Base-by-base conservation (phyloP, 2,113 vertebrate genomes). In the Cygnus atratus region DNA sequence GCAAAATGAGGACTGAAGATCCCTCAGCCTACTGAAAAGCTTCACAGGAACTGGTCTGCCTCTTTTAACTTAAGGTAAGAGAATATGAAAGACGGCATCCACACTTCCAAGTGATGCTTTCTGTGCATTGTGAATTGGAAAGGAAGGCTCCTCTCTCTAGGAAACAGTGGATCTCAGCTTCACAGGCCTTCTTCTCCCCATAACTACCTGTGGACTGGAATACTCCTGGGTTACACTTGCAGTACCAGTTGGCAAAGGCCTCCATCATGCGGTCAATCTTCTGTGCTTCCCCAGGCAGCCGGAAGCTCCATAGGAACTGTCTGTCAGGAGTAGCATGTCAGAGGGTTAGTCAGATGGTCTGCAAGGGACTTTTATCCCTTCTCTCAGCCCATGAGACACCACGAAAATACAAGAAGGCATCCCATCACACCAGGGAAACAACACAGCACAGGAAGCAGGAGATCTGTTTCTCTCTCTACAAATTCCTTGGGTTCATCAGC, bases 191-290 rank as follows among this genome's bases (percentile, higher is more conserved):
- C 41, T 77, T 63, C 16, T 46, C 62, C 29, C 61, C 59, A 5
- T 12, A 76, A 8, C 7, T 77, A 99, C 99, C 99, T 90, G 99
- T 98, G 3, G 99, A 99, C 96, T 99, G 99, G 97, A 99, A 99
- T 90, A 99, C 98, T 0, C 97, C 90, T 0, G 97, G 84, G 94
- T 99, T 99, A 92, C 99, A 99, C 86, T 98, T 97, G 65, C 99
- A 99, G 97, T 99, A 99, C 58, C 99, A 98, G 4, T 92, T 97
- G 33, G 99, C 99, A 35, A 99, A 99, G 10, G 98, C 97, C 76
- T 99, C 99, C 99, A 99, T 99, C 99, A 99, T 99, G 22, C 99
- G 98, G 85, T 99, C 99, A 8, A 99, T 99, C 98, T 99, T 99
- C 98, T 99, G 99, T 2, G 99, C 99, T 89, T 99, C 99, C 2